Base-by-base conservation (phyloP, 2,888 invertebrate genomes). In the Conchocele bisecta region DNA sequence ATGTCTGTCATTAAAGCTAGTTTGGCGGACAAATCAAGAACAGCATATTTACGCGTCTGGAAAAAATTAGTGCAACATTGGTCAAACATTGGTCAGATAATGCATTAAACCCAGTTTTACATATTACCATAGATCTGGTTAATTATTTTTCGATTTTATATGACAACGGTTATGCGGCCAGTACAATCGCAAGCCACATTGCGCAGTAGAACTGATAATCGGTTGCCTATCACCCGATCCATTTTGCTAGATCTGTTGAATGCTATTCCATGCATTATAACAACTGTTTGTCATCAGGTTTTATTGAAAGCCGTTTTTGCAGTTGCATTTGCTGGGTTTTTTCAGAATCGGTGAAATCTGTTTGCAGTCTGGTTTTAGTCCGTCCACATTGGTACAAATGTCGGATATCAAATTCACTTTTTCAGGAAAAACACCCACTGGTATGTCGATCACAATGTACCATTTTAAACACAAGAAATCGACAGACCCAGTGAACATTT, bases 391-490 rank as follows among this genome's bases (percentile, higher is more conserved):
- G 28, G 28, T 56, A 7, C 56, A 56, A 24, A 6, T 39, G 28
- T 5, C 13, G 9, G 57, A 39, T 17, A n/a, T n/a, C n/a, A n/a
- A n/a, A n/a, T 57, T 57, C 31, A n/a, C 15, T 28, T 35, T n/a
- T 31, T 28, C 17, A n/a, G n/a, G n/a, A n/a, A n/a, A n/a, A n/a
- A n/a, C n/a, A n/a, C n/a, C n/a, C n/a, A n/a, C n/a, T n/a, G n/a
- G n/a, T n/a, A n/a, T n/a, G n/a, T 26, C 13, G 9, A 4, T 57
- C 9, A 24, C 17, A 28, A 31, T 57, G 26, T 22, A 20, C n/a
- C 15, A 57, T 29, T 57, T 57, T 28, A 57, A 57, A 42, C 57
- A 42, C 22, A 57, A 42, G n/a, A 57, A 57, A 57, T 20, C 41
- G 15, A 22, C 26, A 7, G 29, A 39, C 22, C 57, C 57, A 13